Evolutionary conservation across 2,797 vertebrate genomes (phyloP).

Genomic region (Lophius americanus): DNA sequence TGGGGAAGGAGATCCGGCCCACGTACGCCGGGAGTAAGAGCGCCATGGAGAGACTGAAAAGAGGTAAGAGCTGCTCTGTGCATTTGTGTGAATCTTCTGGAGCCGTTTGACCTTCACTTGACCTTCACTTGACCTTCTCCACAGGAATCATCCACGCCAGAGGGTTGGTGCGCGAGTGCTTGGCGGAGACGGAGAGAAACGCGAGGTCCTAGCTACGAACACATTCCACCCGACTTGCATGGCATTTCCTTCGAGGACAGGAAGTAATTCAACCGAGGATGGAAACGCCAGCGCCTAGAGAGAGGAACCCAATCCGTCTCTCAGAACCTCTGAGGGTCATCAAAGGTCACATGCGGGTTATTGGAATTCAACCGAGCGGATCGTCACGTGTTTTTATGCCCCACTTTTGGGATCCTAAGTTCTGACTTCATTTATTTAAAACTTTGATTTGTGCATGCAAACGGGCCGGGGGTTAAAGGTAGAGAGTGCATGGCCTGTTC

Average conservation of each 20-base stretch:
- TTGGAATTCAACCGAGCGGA: conserved; percentile 59
- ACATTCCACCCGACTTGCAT: conserved; percentile 71
- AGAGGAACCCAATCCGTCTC: conserved; percentile 42
- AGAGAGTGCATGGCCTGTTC: conserved; percentile 88
- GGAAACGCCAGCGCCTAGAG: conserved; percentile 47
- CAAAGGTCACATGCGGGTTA: conserved; percentile 53
- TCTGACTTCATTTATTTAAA: conserved; percentile 71
- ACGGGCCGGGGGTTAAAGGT: conserved; percentile 73
- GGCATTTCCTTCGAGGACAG: conserved; percentile 70
- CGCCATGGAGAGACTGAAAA: conserved; percentile 98
- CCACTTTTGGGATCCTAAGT: conserved; percentile 64
- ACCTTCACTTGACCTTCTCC: conserved; percentile 23
- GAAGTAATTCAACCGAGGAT: conserved; percentile 69
- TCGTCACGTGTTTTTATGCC: conserved; percentile 59
- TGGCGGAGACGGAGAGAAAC: conserved; percentile 97
- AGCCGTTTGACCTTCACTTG: no score
- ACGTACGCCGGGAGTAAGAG: conserved; percentile 98
- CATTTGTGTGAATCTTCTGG: no score
- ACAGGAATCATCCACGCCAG: conserved; percentile 96
- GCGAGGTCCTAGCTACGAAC: conserved; percentile 88
- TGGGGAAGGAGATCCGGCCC: conserved; percentile 98
- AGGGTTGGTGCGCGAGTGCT: conserved; percentile 96
- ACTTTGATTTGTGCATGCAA: conserved; percentile 86
- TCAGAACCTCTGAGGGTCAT: conserved; percentile 45
- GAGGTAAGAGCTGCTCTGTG: conserved; percentile 79